Conservation (phyloP, 2,888 invertebrate genomes). For the Morpho achilles region DNA sequence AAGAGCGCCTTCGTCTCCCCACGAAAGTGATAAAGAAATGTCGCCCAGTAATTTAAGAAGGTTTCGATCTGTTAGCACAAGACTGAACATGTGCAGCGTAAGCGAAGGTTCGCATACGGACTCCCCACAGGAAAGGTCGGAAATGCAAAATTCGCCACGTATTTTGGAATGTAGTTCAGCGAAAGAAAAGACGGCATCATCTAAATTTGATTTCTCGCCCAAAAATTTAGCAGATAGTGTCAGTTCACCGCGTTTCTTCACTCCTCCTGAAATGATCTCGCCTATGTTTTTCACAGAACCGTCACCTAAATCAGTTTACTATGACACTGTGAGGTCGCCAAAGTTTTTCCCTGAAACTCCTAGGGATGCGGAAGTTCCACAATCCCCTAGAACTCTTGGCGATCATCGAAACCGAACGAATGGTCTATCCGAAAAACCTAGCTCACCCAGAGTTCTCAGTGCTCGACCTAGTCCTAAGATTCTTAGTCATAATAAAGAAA, state of each 20-base stretch:
- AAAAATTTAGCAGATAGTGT: constrained; percentile 58
- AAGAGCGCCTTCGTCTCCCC: constrained; percentile 38
- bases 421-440: constrained; percentile 56
- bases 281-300: constrained; percentile 69
- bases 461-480: constrained; percentile 66
- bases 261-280: constrained; percentile 65
- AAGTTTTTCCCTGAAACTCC: constrained; percentile 70
- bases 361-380: constrained; percentile 55
- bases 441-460: constrained; percentile 46
- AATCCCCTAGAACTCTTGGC: constrained; percentile 57
- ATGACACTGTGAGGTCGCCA: constrained; percentile 65
- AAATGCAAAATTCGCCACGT: constrained; percentile 68
- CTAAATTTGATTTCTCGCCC: constrained; percentile 70
- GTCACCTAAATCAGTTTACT: constrained; percentile 68
- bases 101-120: constrained; percentile 50
- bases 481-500: constrained; percentile 65
- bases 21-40: constrained; percentile 42
- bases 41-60: constrained; percentile 57
- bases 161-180: constrained; percentile 63
- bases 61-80: constrained; percentile 65
- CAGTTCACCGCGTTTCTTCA: constrained; percentile 66
- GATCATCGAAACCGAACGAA: constrained; percentile 59
- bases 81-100: constrained; percentile 62
- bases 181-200: constrained; percentile 59
- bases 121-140: constrained; percentile 52